Evolutionary conservation across 2,113 vertebrate genomes (phyloP), one percentile per base, ranked within the genome.

Genomic region (Toxotes chatareus): DNA sequence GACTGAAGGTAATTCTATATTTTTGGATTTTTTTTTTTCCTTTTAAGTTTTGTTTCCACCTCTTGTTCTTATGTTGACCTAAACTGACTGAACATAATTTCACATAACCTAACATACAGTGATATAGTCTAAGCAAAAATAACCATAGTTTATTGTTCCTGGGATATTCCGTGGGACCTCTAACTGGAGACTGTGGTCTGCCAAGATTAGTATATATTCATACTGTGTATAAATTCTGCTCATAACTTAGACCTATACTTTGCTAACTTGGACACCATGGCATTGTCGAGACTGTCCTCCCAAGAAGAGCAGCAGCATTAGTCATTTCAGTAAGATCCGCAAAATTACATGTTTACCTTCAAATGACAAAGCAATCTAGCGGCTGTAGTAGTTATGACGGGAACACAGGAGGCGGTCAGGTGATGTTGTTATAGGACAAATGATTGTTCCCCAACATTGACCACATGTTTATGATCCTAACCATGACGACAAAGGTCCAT

Each of bases 1-100:
- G 65, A 67, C 73, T 12, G 70, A 55, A 76, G 66, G 62, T 74
- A 44, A 76, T 79, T 79, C 4, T 23, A 57, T 17, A 59, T 61
- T 77, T 76, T 38, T 34, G 65, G 16, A 46, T n/a, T 63, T 23
- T 55, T 64, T 32, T 32, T 42, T 47, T 13, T 32, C 4, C 27
- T 27, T 27, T 27, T 27, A 27, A 49, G 40, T 17, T 59, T 66
- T 59, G n/a, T 34, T 53, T 38, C 44, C 34, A 31, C 42, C 55
- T 75, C 60, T 40, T 73, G 9, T n/a, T 67, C 13, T 19, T 8
- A 32, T 49, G 19, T 59, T 55, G 6, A 69, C 64, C n/a, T 36
- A 16, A 27, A 27, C 27, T 27, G 27, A 27, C 27, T 27, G 27
- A 27, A 56, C 16, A 7, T 36, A 40, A 46, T 17, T 5, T 55